Conservation (phyloP, 64 coral and sea anemone genomes). For the Trachythela sp. region DNA sequence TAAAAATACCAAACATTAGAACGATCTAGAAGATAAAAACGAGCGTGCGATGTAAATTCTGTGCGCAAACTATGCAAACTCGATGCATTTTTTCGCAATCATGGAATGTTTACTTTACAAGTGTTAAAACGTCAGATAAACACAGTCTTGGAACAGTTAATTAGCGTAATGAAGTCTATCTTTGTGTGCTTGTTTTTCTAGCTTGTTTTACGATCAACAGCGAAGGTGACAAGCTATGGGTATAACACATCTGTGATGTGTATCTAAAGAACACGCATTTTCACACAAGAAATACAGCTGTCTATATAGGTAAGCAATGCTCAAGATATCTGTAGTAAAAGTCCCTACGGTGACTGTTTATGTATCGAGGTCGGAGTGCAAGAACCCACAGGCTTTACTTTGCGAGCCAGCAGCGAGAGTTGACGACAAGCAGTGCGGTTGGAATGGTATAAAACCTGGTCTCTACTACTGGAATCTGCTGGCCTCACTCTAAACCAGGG, state of each 20-base stretch:
- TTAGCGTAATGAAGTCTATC: conserved; percentile 2
- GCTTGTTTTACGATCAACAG: conserved; percentile 22
- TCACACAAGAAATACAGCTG: neutral
- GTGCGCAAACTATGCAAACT: neutral
- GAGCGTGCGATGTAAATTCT: neutral
- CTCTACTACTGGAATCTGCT: neutral
- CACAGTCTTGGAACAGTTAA: conserved; percentile 24
- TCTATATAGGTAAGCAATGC: neutral
- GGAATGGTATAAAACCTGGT: neutral
- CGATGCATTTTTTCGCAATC: neutral
- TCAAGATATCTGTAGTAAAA: neutral
- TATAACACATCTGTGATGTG: neutral
- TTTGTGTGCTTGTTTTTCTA: neutral
- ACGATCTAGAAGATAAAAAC: neutral
- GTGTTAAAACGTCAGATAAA: conserved; percentile 28
- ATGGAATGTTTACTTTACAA: conserved; percentile 20
- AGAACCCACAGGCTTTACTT: neutral
- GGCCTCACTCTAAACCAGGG: too few relatives aligned
- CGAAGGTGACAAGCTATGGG: neutral
- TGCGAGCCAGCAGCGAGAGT: neutral
- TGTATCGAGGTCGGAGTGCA: neutral
- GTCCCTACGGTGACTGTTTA: neutral
- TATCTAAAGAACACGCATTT: neutral
- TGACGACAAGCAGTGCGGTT: neutral
- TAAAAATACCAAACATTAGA: neutral